Conservation (phyloP, 2,797 vertebrate species). For the Mareca strepera region DNA sequence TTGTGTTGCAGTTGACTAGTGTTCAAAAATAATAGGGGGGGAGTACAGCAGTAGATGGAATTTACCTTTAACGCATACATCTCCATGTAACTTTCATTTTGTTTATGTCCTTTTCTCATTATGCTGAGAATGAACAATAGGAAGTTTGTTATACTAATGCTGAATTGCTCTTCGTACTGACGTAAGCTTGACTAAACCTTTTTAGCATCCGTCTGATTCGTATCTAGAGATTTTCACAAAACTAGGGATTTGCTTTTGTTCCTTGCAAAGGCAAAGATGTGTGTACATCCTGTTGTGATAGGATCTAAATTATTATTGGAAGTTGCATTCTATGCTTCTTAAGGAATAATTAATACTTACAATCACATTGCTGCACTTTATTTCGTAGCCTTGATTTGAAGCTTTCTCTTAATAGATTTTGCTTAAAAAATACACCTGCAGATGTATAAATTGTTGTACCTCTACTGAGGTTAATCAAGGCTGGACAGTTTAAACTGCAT, state of each 20-base stretch:
- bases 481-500: not conserved
- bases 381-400: not conserved
- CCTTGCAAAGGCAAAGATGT: not conserved
- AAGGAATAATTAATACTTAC: not conserved
- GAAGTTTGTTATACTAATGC: not conserved
- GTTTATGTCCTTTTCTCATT: not conserved
- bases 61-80: not conserved
- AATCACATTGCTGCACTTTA: not conserved
- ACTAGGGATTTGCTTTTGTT: not conserved
- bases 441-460: not conserved
- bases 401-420: not conserved
- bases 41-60: not conserved
- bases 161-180: not conserved
- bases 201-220: not conserved
- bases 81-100: not conserved
- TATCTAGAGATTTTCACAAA: not conserved
- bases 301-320: not conserved
- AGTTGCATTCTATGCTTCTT: not conserved
- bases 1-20: not conserved
- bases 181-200: not conserved
- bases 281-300: not conserved
- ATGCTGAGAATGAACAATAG: not conserved
- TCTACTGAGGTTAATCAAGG: accelerated
- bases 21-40: not conserved
- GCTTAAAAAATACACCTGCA: not conserved